phyloP scores from a whole-genome alignment of 2,888 invertebrate species.

The Melinopterus prodromus region DNA sequence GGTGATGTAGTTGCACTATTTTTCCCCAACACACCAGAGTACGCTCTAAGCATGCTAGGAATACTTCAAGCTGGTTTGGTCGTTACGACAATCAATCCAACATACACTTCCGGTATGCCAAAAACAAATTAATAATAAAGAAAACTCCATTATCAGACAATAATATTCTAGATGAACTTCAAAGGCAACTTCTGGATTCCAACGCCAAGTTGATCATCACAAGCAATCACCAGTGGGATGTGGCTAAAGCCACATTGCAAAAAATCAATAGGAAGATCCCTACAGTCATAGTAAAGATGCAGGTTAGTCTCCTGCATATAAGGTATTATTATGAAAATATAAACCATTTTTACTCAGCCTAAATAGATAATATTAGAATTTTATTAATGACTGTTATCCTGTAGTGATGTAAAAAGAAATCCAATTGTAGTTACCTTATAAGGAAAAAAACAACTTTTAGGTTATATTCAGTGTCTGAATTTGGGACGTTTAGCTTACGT shows the following conservation, averaged over 20 bases:
- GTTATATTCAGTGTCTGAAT: too few species aligned
- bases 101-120: slow-evolving; percentile 64
- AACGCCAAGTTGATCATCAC: slow-evolving; percentile 72
- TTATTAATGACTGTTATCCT: too few species aligned
- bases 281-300: slow-evolving; percentile 65
- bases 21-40: slow-evolving; percentile 81
- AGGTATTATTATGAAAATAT: too few species aligned
- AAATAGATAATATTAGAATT: too few species aligned
- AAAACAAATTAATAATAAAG: neutral
- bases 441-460: too few species aligned
- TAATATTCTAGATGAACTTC: slow-evolving; percentile 74
- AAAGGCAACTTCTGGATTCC: slow-evolving; percentile 69
- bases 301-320: slow-evolving; percentile 44
- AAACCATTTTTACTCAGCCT: too few species aligned
- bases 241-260: slow-evolving; percentile 31
- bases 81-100: slow-evolving; percentile 78
- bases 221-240: slow-evolving; percentile 62
- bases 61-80: slow-evolving; percentile 73
- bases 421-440: too few species aligned
- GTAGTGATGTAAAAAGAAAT: too few species aligned
- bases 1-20: slow-evolving; percentile 76
- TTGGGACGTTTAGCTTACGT: too few species aligned
- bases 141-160: neutral
- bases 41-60: slow-evolving; percentile 71
- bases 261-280: slow-evolving; percentile 52